Evolutionary conservation across 2,888 invertebrate genomes (phyloP).

Genomic region (Himalopsyche tibetana): DNA sequence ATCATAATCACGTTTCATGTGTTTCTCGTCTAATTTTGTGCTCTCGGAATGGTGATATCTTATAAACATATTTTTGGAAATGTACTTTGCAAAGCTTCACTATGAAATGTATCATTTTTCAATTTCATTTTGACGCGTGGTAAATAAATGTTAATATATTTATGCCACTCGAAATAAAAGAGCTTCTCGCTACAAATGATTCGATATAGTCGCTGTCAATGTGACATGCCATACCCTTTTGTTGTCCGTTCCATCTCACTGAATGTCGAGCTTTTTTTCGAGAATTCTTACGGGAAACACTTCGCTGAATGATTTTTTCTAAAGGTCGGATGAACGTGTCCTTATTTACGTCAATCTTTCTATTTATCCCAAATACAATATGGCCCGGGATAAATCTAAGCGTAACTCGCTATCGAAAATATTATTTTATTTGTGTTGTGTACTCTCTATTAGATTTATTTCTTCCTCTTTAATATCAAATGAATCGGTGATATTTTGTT

Average conservation of each 20-base stretch:
- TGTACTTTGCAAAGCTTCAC: too few species aligned
- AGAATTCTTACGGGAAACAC: not conserved
- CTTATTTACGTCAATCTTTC: not conserved
- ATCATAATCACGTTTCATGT: too few species aligned
- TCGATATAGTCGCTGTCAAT: slow-evolving; percentile 10
- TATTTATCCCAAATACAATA: not conserved
- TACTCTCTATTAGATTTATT: not conserved
- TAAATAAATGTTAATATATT: not conserved
- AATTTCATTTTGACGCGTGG: not conserved
- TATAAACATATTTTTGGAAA: too few species aligned
- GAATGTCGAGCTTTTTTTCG: not conserved
- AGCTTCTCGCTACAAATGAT: not conserved
- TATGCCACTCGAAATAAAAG: not conserved
- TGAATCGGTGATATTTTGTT: not conserved
- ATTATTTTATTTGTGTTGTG: not conserved
- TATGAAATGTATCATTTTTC: too few species aligned
- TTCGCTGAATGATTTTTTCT: not conserved
- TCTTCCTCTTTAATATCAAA: not conserved
- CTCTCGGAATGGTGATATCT: too few species aligned
- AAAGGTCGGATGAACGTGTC: not conserved
- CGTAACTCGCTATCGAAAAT: not conserved
- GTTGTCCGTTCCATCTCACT: slow-evolving; percentile 6
- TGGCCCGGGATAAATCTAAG: not conserved
- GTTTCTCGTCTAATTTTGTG: too few species aligned
- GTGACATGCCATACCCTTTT: slow-evolving; percentile 3